phyloP scores from a whole-genome alignment of 2,888 invertebrate genomes.

The Eupithecia subfuscata region DNA sequence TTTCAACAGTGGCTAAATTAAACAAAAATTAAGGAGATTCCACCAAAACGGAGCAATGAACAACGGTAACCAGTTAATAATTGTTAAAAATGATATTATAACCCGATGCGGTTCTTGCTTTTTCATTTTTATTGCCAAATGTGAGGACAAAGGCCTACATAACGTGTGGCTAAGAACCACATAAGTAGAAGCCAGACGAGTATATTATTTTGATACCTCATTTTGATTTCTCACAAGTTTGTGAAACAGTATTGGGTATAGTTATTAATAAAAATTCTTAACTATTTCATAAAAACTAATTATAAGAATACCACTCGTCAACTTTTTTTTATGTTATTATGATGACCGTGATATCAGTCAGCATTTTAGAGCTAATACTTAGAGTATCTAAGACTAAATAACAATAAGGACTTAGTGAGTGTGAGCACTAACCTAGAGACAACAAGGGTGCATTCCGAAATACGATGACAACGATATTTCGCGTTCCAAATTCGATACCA shows the following conservation, averaged over 20 bases:
- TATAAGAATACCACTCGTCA: no score
- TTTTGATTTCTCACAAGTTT: background rate
- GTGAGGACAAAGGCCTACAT: background rate
- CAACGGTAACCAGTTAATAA: background rate
- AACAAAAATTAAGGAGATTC: background rate
- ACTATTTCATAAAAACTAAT: background rate
- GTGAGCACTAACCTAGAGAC: background rate
- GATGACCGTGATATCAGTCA: no score
- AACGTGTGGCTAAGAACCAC: background rate
- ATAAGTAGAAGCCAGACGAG: background rate
- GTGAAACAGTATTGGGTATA: background rate
- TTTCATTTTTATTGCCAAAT: background rate
- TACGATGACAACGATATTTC: no score
- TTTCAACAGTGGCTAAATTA: background rate
- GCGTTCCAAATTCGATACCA: no score
- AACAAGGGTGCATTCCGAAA: no score
- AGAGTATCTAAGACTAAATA: background rate
- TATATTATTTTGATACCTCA: background rate
- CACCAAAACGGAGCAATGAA: background rate
- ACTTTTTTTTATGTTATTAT: no score
- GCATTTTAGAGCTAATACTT: background rate
- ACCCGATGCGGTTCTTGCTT: background rate
- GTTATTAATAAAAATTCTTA: background rate
- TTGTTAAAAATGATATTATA: background rate
- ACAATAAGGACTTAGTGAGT: background rate